Percentiles rank a stretch among this genome's conserved stretches.
Evolutionary conservation across 2,113 vertebrate genomes (phyloP).

Genomic region (Colaptes auratus): DNA sequence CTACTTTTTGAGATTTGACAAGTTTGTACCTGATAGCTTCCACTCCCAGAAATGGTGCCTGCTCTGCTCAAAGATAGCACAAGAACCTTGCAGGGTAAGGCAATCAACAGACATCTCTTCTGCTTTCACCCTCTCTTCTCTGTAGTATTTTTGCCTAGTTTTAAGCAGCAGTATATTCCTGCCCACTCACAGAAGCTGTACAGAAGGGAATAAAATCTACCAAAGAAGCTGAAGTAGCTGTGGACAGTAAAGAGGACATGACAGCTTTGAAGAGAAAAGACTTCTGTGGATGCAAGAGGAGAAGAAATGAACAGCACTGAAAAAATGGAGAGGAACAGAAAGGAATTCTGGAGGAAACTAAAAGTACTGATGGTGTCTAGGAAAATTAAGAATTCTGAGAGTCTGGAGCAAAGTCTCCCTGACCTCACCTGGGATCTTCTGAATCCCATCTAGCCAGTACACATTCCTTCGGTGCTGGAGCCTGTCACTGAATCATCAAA

Average conservation of each 20-base stretch:
- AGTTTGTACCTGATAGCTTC: not conserved
- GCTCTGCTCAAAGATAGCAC: not conserved
- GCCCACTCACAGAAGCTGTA: not conserved
- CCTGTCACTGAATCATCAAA: not conserved
- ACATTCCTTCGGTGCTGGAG: not conserved
- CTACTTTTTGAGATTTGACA: not conserved
- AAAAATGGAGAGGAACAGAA: not conserved
- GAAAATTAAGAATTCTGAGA: not conserved
- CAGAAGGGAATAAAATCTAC: not conserved
- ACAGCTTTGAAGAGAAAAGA: not conserved
- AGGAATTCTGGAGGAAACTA: not conserved
- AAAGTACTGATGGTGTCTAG: not conserved
- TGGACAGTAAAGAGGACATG: not conserved
- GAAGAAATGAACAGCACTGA: not conserved
- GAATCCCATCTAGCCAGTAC: not conserved
- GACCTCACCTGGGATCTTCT: not conserved
- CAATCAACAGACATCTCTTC: not conserved
- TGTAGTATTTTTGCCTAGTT: not conserved
- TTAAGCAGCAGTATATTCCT: not conserved
- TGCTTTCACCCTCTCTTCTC: not conserved
- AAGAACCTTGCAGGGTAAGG: not conserved
- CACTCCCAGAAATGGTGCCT: not conserved
- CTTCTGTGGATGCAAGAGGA: not conserved
- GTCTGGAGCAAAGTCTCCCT: not conserved
- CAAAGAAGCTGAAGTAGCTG: not conserved